Evolutionary conservation across 2,113 vertebrate species (phyloP), one percentile per base, ranked within the genome.

Genomic region (Neotragus pygmaeus): DNA sequence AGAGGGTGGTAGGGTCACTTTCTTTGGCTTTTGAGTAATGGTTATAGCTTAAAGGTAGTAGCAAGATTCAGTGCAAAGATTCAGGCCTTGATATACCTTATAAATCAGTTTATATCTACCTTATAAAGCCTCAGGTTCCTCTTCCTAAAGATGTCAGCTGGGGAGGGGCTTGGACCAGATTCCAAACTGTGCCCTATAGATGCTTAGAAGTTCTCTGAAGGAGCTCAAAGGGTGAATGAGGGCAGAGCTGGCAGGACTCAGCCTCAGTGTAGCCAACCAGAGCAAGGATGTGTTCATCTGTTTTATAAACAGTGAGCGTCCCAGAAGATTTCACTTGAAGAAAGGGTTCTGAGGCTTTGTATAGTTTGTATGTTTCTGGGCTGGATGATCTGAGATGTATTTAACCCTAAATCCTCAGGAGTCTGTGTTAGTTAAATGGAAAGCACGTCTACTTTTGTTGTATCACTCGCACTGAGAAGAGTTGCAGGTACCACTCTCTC

Each of bases 11-110:
- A 47, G 51, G n/a, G 13, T 83, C 64, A 30, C 64, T 73, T 80
- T 93, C 36, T 95, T 88, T 97, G 82, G 45, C 19, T 91, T 93
- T 83, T 53, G 64, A 81, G 28, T 82, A 81, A 55, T 62, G 43
- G 23, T 75, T 96, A 30, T 80, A 85, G 84, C 21, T 73, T 64
- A 88, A 91, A 87, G 55, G 28, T 77, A 86, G 51, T 36, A 70
- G 30, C 88, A 85, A 77, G 66, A 64, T 43, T 88, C 19, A 70
- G n/a, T 53, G 27, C 64, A 49, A 86, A 85, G 43, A 77, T 57
- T 87, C 62, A 83, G 60, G 8, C 66, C 43, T 91, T 53, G 28
- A 19, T 58, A 9, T 23, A 58, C 43, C n/a, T 97, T 87, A n/a
- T 12, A 30, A 73, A 82, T 91, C 39, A 39, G 28, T 21, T 30